A percentile compares a stretch with the other conserved stretches of the same genome.
These are phyloP conservation scores for Galeruca laticollis DNA, from an alignment of 2,888 invertebrate genomes.

Conservation along the genomic window DNA sequence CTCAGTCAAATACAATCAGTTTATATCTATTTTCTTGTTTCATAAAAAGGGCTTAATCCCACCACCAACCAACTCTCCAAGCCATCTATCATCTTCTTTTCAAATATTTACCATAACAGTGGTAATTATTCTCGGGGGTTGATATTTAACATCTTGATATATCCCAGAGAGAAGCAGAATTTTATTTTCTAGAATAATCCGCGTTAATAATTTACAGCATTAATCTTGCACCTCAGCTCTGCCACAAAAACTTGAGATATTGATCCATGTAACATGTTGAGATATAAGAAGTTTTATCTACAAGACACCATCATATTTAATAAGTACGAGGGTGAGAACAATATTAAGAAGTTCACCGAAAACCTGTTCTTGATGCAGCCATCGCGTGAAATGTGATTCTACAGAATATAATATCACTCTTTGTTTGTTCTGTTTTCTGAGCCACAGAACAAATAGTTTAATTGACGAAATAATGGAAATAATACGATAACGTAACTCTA, in stretches of 20 bases:
- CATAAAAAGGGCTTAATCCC: too few relatives aligned
- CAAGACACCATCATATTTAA: slow-evolving; percentile 10
- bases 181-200: slow-evolving; percentile 24
- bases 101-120: slow-evolving; percentile 7
- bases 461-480: too few relatives aligned
- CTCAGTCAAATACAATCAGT: too few relatives aligned
- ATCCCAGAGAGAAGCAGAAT: slow-evolving; percentile 20
- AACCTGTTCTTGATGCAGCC: too few relatives aligned
- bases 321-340: slow-evolving; percentile 15
- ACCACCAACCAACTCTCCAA: neutral
- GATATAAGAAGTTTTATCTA: slow-evolving; percentile 28
- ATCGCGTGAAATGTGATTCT: too few relatives aligned
- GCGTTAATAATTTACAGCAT: slow-evolving; percentile 28
- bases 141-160: slow-evolving; percentile 14
- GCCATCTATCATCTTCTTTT: neutral
- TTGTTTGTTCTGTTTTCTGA: too few relatives aligned
- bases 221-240: slow-evolving; percentile 23
- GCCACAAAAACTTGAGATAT: slow-evolving; percentile 29
- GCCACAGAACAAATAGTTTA: too few relatives aligned
- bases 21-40: too few relatives aligned
- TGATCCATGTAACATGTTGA: slow-evolving; percentile 37
- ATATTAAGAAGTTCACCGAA: too few relatives aligned
- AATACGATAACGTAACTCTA: too few relatives aligned
- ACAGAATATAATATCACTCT: too few relatives aligned
- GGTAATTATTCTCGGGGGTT: neutral